Base-by-base conservation (phyloP, 2,888 invertebrate species). In the Artemia sp. region DNA sequence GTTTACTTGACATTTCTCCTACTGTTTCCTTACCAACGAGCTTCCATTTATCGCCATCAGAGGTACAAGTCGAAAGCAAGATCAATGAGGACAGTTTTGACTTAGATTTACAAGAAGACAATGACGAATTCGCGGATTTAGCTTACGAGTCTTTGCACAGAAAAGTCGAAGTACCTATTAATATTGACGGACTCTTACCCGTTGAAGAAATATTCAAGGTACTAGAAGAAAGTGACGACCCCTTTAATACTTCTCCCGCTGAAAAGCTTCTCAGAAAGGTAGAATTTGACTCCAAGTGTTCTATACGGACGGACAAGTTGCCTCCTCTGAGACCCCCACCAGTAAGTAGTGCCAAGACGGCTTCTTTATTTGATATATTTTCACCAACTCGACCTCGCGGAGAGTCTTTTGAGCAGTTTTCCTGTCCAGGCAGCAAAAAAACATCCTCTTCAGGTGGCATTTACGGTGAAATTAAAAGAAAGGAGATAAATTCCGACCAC, bases 41-140 rank as follows among this genome's bases (percentile, higher is more conserved):
- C 53, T 51, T 19, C 67, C 68, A 10, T 67, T 66, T 24, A 70
- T 68, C 53, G 69, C 70, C 64, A 69, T 5, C 66, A 10, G 67
- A 69, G 66, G 71, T 73, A 66, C 69, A 70, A 51, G 71, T 72
- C 14, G 70, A 70, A 14, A 72, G 66, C 12, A 12, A 51, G 50
- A 38, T n/a, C n/a, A 67, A 67, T 51, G 74, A 68, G 72, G 73
- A 70, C 71, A 79, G 80, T 0, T 83, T 76, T 12, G 71, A 70
- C 51, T 71, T 74, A 72, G 70, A 72, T 51, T 69, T 70, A 9
- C 72, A 73, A 70, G 73, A 72, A 72, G 74, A 74, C 51, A 81
- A 82, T 68, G 85, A 86, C 74, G 85, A 89, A 79, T 89, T 90
- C 77, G 85, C 87, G 52, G 82, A 85, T 75, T 77, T 89, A 81